Base-by-base conservation (phyloP, 2,888 invertebrate species). In the Agrotis exclamationis region DNA sequence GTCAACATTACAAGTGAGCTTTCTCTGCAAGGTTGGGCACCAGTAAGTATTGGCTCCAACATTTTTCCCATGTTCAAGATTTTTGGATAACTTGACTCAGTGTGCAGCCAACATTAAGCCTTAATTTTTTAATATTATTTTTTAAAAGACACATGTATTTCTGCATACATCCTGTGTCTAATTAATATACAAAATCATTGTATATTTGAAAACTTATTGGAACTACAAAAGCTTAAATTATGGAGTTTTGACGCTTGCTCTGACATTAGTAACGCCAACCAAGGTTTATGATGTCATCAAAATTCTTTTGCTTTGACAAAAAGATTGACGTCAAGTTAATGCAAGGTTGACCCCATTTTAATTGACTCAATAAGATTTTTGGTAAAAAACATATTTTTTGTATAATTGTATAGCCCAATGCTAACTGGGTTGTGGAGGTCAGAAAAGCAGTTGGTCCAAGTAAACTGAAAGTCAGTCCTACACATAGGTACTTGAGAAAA, bases 241-340 rank as follows among this genome's bases (percentile, higher is more conserved):
- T 75, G 64, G 63, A 82, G 50, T 70, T 74, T 68, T 66, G 60
- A 58, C 48, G n/a, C 59, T 63, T 9, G 58, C 83, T 87, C 48
- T 87, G 89, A 91, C 93, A 92, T 89, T 87, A 90, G 92, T 91
- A 93, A 90, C 84, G 74, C 79, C 86, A 78, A 83, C 86, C 87
- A 91, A 90, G 89, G 89, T 81, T 39, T 83, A 80, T 76, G 88
- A 89, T 56, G n/a, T 33, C n/a, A 80, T 28, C 83, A 85, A 87
- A 84, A 57, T 50, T 53, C 44, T 50, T 47, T 60, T 60, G 22
- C 48, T 70, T 65, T 47, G 44, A 39, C 33, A 58, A 62, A 60
- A 65, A 58, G 20, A 57, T 28, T 13, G 7, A 58, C 44, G 18
- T 51, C 20, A 50, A 63, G 3, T 33, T 16, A 28, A 62, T 44